Evolutionary conservation across 2,888 invertebrate species (phyloP).

Genomic region (Synanthedon vespiformis): DNA sequence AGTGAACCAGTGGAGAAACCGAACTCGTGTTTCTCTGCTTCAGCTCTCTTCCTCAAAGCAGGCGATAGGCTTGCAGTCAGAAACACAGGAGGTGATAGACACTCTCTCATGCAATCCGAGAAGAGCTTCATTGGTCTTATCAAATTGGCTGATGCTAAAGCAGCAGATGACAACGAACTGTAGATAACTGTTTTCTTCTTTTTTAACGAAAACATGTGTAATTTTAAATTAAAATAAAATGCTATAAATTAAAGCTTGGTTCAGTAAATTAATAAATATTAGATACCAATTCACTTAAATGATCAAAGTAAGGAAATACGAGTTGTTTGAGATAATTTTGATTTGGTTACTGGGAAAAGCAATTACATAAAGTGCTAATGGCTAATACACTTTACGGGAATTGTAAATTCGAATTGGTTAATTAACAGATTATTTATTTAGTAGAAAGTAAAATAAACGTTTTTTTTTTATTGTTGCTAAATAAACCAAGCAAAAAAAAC

Average conservation of each 20-base stretch:
- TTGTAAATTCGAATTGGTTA: too few species aligned
- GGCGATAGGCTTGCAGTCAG: conserved; percentile 77
- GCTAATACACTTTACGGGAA: too few species aligned
- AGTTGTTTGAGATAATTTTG: too few species aligned
- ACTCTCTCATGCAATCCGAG: conserved; percentile 77
- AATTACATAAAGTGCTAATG: too few species aligned
- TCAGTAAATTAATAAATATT: background rate
- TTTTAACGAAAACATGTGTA: background rate
- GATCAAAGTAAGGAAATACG: too few species aligned
- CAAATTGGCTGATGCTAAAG: conserved; percentile 74
- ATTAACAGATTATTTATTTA: too few species aligned
- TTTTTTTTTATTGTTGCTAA: too few species aligned
- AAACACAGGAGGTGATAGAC: conserved; percentile 77
- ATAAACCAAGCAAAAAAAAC: too few species aligned
- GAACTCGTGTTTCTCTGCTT: conserved; percentile 81
- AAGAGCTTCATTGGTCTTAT: conserved; percentile 88
- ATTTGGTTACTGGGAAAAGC: too few species aligned
- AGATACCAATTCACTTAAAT: too few species aligned
- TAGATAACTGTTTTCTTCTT: background rate
- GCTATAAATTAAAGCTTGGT: background rate
- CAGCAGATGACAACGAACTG: conserved; percentile 21
- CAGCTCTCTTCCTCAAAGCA: conserved; percentile 72
- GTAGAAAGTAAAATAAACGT: too few species aligned
- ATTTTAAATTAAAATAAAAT: background rate
- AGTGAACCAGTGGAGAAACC: conserved; percentile 67